A percentile compares a stretch with the other conserved stretches of the same genome.
Evolutionary conservation across 2,797 vertebrate genomes (phyloP).

Genomic region (Sphenodon punctatus): DNA sequence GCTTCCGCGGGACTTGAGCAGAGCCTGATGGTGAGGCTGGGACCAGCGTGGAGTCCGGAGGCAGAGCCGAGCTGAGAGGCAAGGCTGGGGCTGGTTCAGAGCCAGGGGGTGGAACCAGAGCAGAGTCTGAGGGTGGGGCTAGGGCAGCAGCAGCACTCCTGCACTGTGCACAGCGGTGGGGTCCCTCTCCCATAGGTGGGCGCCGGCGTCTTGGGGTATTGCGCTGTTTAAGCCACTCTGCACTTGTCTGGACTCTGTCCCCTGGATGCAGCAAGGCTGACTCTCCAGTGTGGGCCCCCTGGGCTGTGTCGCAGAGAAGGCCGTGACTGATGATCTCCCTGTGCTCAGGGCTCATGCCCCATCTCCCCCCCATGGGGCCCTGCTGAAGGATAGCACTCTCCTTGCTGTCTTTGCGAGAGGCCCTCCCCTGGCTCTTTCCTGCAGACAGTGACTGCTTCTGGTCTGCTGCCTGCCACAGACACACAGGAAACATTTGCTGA

Average conservation of each 20-base stretch:
- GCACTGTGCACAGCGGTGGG: neutral
- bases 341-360: neutral
- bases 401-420: neutral
- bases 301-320: neutral
- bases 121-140: neutral
- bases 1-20: neutral
- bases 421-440: neutral
- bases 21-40: neutral
- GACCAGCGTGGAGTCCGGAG: neutral
- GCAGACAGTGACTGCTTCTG: neutral
- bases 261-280: neutral
- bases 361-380: neutral
- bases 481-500: neutral
- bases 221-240: neutral
- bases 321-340: neutral
- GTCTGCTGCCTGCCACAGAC: neutral
- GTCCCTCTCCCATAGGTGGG: slow-evolving; percentile 1
- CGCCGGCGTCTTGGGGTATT: neutral
- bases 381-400: neutral
- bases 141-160: neutral
- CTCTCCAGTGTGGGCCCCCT: neutral
- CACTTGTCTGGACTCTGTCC: neutral
- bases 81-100: neutral
- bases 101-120: too few species aligned
- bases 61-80: neutral